Conservation (phyloP, 1,140 invertebrate species). For the Euura lappo region DNA sequence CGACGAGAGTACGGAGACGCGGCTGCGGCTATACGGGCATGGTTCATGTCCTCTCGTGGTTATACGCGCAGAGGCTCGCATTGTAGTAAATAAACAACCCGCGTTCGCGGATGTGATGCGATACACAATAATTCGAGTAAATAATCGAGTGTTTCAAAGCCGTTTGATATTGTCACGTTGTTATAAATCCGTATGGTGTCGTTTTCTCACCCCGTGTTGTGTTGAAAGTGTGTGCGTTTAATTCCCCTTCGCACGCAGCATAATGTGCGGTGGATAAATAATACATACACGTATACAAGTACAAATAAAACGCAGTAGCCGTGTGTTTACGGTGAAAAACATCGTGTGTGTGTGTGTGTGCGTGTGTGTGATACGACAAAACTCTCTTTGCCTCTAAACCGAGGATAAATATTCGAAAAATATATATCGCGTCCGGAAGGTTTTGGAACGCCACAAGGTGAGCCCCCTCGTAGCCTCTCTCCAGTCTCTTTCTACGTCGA, state of each 20-base stretch:
- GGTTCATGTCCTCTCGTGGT: background rate
- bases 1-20: slow-evolving; percentile 1
- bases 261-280: too few species aligned
- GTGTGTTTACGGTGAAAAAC: too few species aligned
- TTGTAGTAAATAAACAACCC: background rate
- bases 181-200: too few species aligned
- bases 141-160: too few species aligned
- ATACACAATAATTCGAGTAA: background rate
- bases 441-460: slow-evolving; percentile 4
- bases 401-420: background rate
- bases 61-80: background rate
- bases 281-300: too few species aligned
- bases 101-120: background rate
- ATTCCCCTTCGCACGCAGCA: too few species aligned
- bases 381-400: background rate
- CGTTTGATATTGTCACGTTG: too few species aligned
- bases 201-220: too few species aligned
- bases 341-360: too few species aligned
- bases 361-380: too few species aligned
- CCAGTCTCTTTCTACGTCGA: background rate
- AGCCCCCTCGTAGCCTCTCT: background rate
- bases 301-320: too few species aligned
- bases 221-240: too few species aligned
- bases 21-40: background rate
- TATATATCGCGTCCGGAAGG: background rate